Conservation (phyloP, 2,113 vertebrate species). For the Lophochroa leadbeateri region DNA sequence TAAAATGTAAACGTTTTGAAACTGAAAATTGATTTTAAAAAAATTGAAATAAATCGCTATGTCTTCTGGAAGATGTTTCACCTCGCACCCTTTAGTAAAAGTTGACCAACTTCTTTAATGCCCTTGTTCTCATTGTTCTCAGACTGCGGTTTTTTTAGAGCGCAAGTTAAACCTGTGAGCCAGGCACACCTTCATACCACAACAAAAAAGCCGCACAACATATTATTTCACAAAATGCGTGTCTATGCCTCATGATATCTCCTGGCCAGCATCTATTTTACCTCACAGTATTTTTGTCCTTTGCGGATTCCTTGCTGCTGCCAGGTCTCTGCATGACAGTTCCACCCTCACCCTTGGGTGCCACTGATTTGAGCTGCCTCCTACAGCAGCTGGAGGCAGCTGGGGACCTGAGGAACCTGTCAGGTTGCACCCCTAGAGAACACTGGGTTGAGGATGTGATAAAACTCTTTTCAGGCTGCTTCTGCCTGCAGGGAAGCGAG, state of each 20-base stretch:
- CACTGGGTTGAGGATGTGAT: rapidly evolving
- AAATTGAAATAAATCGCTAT: not conserved
- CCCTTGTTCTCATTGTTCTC: not conserved
- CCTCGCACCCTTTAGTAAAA: not conserved
- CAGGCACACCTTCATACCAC: not conserved
- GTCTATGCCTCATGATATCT: not conserved
- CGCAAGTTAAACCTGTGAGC: not conserved
- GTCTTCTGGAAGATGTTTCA: not conserved
- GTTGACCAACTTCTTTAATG: not conserved
- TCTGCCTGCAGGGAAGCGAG: rapidly evolving
- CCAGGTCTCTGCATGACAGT: rapidly evolving
- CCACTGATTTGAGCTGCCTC: rapidly evolving
- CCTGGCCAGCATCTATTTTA: not conserved
- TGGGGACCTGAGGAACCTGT: rapidly evolving
- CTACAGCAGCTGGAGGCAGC: not conserved
- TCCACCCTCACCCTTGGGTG: rapidly evolving
- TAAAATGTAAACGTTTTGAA: not conserved
- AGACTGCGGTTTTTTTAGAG: not conserved
- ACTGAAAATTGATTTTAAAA: not conserved
- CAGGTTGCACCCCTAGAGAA: rapidly evolving
- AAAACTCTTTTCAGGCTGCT: not conserved
- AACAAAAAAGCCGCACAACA: not conserved
- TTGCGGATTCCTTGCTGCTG: rapidly evolving
- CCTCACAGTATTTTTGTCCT: not conserved
- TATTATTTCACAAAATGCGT: not conserved